Percentiles rank a stretch among this genome's conserved stretches.
Evolutionary conservation across 2,113 vertebrate genomes (phyloP).

Genomic region (Fulica atra): DNA sequence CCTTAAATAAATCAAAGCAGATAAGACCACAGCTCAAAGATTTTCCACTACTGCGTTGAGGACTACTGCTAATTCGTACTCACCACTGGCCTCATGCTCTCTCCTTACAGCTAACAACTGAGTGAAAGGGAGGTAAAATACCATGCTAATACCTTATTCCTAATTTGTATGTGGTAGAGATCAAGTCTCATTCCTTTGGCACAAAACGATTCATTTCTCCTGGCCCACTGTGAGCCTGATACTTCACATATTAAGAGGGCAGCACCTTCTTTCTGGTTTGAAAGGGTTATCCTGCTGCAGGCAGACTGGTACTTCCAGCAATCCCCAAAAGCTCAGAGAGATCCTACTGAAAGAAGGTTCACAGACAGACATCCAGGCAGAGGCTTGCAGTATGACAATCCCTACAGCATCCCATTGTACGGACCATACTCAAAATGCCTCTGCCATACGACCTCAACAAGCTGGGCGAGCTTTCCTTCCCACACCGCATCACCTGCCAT

Average conservation of each 20-base stretch:
- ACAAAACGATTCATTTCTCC: background rate
- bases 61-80: background rate
- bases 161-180: background rate
- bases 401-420: background rate
- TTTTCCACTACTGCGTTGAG: background rate
- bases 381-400: background rate
- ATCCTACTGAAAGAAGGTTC: background rate
- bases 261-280: background rate
- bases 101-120: background rate
- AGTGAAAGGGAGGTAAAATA: background rate
- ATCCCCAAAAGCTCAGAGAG: background rate
- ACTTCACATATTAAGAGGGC: accelerated
- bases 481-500: background rate
- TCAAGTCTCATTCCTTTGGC: background rate
- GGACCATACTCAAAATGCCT: background rate
- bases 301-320: background rate
- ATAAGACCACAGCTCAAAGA: background rate
- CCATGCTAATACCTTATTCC: background rate
- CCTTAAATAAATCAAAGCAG: background rate
- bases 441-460: background rate
- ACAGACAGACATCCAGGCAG: background rate
- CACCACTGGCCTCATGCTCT: background rate
- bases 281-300: background rate
- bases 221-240: background rate
- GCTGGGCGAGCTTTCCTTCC: background rate